phyloP scores from a whole-genome alignment of 2,888 invertebrate species.

The Cataglyphis albicans region DNA sequence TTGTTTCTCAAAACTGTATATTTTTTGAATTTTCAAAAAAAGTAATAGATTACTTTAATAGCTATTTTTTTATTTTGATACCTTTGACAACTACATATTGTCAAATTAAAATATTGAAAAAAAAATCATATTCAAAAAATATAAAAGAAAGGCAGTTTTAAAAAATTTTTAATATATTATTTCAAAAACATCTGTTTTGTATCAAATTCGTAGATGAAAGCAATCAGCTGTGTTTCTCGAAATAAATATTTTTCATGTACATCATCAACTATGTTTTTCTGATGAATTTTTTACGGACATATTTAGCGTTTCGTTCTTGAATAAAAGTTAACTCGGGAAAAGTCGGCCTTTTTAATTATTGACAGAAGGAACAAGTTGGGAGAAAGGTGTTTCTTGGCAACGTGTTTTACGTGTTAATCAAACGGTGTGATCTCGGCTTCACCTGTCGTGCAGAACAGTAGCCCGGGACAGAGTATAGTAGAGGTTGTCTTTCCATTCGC shows the following conservation, averaged over 20 bases:
- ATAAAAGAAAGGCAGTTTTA: background rate
- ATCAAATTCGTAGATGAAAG: background rate
- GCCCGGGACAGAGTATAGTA: background rate
- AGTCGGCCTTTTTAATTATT: conserved; percentile 40
- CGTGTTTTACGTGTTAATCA: conserved; percentile 64
- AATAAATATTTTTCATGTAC: background rate
- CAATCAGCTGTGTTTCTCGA: background rate
- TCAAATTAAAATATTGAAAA: too few relatives aligned
- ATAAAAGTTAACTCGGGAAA: conserved; percentile 4
- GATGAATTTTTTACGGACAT: background rate
- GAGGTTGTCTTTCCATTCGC: conserved; percentile 57
- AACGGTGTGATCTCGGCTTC: conserved; percentile 44
- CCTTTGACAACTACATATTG: background rate
- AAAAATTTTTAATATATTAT: background rate
- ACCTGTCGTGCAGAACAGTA: conserved; percentile 55
- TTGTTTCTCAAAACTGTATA: background rate
- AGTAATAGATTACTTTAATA: background rate
- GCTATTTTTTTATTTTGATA: background rate
- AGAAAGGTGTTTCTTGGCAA: conserved; percentile 21
- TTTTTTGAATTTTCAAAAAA: background rate
- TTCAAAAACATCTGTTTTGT: background rate
- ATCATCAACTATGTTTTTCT: background rate
- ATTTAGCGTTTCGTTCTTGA: background rate
- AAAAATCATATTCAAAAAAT: background rate
- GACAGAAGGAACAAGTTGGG: conserved; percentile 28